Evolutionary conservation across 1,140 invertebrate genomes (phyloP), one percentile per base, ranked within the genome.

Genomic region (Intoshia linei): DNA sequence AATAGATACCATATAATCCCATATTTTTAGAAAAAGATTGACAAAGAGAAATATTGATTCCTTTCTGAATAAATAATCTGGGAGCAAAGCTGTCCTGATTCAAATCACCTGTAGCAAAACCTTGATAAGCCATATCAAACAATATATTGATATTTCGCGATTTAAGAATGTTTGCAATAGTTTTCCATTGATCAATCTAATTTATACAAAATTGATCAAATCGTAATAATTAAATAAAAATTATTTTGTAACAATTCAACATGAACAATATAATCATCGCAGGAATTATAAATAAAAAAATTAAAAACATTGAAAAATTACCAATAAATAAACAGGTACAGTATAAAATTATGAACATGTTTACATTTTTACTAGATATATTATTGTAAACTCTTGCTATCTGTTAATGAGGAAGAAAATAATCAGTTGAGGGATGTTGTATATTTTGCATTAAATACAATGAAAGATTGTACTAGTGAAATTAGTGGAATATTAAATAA

Each of bases 111-210:
- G 59, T 61, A 45, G 67, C 62, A 63, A 87, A 90, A 13, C 84
- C 84, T 65, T 95, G 90, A 63, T 98, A 98, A 19, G 90, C 90
- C 74, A 90, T 87, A 61, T 98, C 90, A 56, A 98, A 90, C 63
- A 76, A 95, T n/a, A 81, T 77, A 50, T 77, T 84, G 3, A 93
- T 58, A 36, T 83, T 72, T 15, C 57, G 51, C 33, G 54, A 46
- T 47, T 81, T 81, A 17, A 84, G 67, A 1, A 73, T 49, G 51
- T 75, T 65, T 30, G 70, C 67, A 24, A 75, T 62, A 55, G 72
- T 68, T 44, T 63, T 63, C 87, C 87, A 95, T 56, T 95, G 78
- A 43, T 84, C 74, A 14, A 67, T 66, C 50, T 63, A 43, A 11
- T 41, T 21, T 17, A 6, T 35, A 6, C 11, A 13, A 22, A 10